Evolutionary conservation across 2,113 vertebrate genomes (phyloP), one percentile per base, ranked within the genome.

Genomic region (Tragelaphus buxtoni): DNA sequence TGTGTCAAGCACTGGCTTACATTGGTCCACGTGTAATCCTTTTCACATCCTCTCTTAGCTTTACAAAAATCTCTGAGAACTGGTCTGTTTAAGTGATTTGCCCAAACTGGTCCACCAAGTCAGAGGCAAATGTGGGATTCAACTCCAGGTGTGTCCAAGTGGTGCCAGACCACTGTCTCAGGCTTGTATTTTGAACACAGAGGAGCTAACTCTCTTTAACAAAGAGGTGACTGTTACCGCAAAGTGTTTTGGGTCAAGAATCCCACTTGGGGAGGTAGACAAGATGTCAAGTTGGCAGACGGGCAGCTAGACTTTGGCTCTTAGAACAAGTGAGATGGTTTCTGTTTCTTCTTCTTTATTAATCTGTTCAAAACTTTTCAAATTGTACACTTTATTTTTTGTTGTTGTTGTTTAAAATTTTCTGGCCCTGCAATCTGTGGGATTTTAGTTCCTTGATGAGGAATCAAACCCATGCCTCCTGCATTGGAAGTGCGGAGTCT

Each of bases 171-270:
- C 28, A 5, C 35, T 42, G 22, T 49, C 49, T 85, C 49, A 9
- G 58, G 42, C 56, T 56, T 39, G 9, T 53, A 32, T 32, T 63
- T 26, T 5, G 72, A 63, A 53, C 35, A 49, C 30, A 28, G 32
- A n/a, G 45, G 13, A 12, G 26, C 32, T 35, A 45, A 28, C n/a
- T 51, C 45, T 2, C 1, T 49, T 85, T 89, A 63, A 55, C 16
- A 3, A 3, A 65, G 18, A 56, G 4, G 4, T 0, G 0, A 42
- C 22, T 11, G 51, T 72, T 9, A n/a, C 30, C 0, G 1, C 28
- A 1, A 17, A 2, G 10, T 2, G 14, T 58, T 58, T 22, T 49
- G 4, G 22, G 4, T 4, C 16, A 11, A 56, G 39, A 22, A 32
- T 10, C 26, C 51, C 4, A 0, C 26, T 1, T 13, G n/a, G 65